phyloP scores from a whole-genome alignment of 1,140 invertebrate genomes.

The Halictus rubicundus region DNA sequence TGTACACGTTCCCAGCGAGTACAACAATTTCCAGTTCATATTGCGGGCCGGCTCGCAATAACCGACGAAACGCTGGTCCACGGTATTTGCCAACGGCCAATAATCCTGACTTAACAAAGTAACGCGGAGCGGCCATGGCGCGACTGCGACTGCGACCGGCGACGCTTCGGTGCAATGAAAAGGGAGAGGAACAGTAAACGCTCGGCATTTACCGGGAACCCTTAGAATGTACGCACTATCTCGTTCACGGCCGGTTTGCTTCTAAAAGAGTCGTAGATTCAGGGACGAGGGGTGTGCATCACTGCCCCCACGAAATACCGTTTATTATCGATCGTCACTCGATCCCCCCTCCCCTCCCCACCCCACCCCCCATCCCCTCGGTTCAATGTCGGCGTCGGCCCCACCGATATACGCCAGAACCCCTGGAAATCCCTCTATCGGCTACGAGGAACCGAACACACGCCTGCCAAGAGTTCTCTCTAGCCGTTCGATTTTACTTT shows the following conservation, averaged over 20 bases:
- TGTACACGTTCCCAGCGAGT: not conserved
- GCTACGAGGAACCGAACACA: conserved; percentile 30
- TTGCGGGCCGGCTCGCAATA: not conserved
- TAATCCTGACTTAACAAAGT: conserved; percentile 47
- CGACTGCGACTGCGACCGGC: no score
- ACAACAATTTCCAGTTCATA: conserved; percentile 7
- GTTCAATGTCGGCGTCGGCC: conserved; percentile 49
- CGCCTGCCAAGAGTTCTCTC: conserved; percentile 20
- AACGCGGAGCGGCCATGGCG: not conserved
- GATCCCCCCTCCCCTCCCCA: no score
- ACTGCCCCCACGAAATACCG: conserved; percentile 61
- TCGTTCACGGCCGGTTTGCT: conserved; percentile 73
- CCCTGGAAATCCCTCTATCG: conserved; percentile 53
- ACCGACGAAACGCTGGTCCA: conserved; percentile 18
- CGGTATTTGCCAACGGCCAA: conserved; percentile 38
- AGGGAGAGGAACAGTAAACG: conserved; percentile 58
- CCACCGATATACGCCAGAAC: conserved; percentile 17
- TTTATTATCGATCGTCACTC: conserved; percentile 72
- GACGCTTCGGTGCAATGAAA: conserved; percentile 28
- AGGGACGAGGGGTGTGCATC: conserved; percentile 50
- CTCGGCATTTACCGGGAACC: conserved; percentile 53
- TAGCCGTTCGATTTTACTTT: conserved; percentile 10
- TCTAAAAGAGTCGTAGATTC: conserved; percentile 69
- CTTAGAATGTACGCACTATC: conserved; percentile 67
- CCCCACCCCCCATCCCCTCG: not conserved